Percentiles rank a stretch among this genome's conserved stretches.
These are phyloP conservation scores for Takifugu flavidus DNA, from an alignment of 2,113 vertebrate species.

Conservation along the genomic window DNA sequence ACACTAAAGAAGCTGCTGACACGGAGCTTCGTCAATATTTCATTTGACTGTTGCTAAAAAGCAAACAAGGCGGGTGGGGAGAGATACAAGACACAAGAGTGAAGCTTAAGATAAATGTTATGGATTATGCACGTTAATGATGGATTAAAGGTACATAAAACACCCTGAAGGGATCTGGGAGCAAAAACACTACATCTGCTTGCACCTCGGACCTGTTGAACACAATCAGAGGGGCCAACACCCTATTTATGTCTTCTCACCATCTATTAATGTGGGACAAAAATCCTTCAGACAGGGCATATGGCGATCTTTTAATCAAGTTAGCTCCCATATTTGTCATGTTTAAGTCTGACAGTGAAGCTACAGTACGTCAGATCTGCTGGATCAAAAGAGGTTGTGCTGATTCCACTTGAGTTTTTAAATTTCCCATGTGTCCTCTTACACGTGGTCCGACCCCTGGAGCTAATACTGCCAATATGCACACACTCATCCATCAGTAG, in stretches of 20 bases:
- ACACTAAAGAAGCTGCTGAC: slow-evolving; percentile 52
- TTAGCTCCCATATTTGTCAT: too few relatives aligned
- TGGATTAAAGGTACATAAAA: slow-evolving; percentile 41
- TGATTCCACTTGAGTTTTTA: too few relatives aligned
- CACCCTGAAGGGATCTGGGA: slow-evolving; percentile 25
- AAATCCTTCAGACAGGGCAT: too few relatives aligned
- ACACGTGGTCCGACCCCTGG: slow-evolving; percentile 34
- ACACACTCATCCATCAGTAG: slow-evolving; percentile 45
- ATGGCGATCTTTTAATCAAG: too few relatives aligned
- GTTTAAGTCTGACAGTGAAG: too few relatives aligned
- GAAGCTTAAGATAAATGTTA: neutral
- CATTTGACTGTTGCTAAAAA: slow-evolving; percentile 37
- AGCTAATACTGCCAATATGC: slow-evolving; percentile 48
- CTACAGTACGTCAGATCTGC: too few relatives aligned
- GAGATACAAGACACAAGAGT: neutral
- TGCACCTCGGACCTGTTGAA: slow-evolving; percentile 27
- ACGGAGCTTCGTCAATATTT: slow-evolving; percentile 64
- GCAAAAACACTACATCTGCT: slow-evolving; percentile 17
- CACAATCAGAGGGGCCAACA: neutral
- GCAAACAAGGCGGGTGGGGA: slow-evolving; percentile 29
- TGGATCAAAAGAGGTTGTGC: too few relatives aligned
- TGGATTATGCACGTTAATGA: slow-evolving; percentile 15
- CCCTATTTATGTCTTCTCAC: too few relatives aligned
- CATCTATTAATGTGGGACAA: too few relatives aligned
- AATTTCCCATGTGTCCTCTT: too few relatives aligned